A percentile compares a stretch with the other conserved stretches of the same genome.
These are phyloP conservation scores for Parotocinclus haroldoi DNA, from an alignment of 2,797 vertebrate species.

Conservation along the genomic window DNA sequence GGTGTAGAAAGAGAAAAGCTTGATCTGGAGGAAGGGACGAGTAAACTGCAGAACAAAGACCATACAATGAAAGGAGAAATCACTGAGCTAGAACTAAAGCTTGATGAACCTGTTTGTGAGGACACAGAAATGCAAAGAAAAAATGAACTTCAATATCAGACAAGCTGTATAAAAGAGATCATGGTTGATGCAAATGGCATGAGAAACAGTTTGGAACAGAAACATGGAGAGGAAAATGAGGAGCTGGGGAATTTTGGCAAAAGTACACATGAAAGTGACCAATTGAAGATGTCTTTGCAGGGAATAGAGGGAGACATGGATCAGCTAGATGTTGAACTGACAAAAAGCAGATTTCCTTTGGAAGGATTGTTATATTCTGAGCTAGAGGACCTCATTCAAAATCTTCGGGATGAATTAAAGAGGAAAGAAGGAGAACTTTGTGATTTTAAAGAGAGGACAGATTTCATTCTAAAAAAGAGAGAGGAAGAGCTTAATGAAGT, in stretches of 20 bases:
- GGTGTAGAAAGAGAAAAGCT: no score
- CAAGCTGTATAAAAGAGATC: conserved; percentile 26
- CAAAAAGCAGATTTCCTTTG: conserved; percentile 39
- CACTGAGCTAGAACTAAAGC: conserved; percentile 12
- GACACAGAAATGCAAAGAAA: conserved; percentile 6
- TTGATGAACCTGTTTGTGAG: conserved; percentile 26
- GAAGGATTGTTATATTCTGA: conserved; percentile 47
- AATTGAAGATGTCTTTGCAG: conserved; percentile 25
- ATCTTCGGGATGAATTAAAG: conserved; percentile 52
- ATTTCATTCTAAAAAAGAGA: conserved; percentile 29
- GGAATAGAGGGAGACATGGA: conserved; percentile 20
- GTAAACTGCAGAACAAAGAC: conserved; percentile 13
- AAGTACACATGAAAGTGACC: conserved; percentile 32
- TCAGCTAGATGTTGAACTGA: conserved; percentile 35
- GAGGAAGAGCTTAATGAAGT: conserved; percentile 40
- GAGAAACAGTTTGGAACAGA: conserved; percentile 36
- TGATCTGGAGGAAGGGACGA: conserved; percentile 21
- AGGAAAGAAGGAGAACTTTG: conserved; percentile 43
- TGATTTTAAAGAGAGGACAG: conserved; percentile 38
- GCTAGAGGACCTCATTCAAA: conserved; percentile 52
- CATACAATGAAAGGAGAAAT: conserved; percentile 35
- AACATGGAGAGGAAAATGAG: conserved; percentile 56
- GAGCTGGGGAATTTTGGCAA: conserved; percentile 52
- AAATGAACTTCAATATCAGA: conserved; percentile 33
- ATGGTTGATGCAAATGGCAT: conserved; percentile 18